These are phyloP conservation scores for Invenusta paracnida DNA, from an alignment of 2,888 invertebrate species.

Conservation along the genomic window DNA sequence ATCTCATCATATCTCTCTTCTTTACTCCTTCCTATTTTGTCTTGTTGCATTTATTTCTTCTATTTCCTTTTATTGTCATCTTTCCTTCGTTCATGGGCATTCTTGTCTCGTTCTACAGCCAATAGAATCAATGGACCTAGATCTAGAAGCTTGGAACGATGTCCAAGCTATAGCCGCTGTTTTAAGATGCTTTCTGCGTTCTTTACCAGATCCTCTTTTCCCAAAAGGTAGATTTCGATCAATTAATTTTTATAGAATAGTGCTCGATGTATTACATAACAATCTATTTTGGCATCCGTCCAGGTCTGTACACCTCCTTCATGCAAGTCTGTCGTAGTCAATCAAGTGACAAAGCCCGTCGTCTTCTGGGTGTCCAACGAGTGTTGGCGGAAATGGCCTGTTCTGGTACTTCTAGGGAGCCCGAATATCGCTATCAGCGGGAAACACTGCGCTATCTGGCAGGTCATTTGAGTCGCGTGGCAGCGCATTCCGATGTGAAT, in stretches of 20 bases:
- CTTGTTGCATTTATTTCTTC: too few species aligned
- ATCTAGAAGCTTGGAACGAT: slow-evolving; percentile 35
- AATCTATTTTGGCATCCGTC: too few species aligned
- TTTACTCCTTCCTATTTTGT: too few species aligned
- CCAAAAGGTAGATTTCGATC: not conserved
- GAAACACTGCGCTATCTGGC: not conserved
- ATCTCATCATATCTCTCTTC: too few species aligned
- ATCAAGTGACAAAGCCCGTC: not conserved
- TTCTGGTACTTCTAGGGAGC: not conserved
- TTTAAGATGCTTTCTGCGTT: slow-evolving; percentile 20
- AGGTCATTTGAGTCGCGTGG: not conserved
- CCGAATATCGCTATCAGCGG: not conserved
- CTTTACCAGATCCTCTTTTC: slow-evolving; percentile 34
- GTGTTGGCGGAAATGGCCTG: not conserved
- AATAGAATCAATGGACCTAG: not conserved
- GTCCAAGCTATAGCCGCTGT: slow-evolving; percentile 8
- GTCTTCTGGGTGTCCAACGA: not conserved
- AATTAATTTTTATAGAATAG: too few species aligned
- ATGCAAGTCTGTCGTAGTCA: not conserved
- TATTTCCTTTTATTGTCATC: too few species aligned
- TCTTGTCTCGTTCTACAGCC: not conserved
- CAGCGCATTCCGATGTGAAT: not conserved
- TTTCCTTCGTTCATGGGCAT: too few species aligned
- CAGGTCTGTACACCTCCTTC: not conserved
- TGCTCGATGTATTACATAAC: too few species aligned